Percentiles rank a stretch among this genome's conserved stretches.
Evolutionary conservation across 2,797 vertebrate species (phyloP).

Genomic region (Mus caroli): DNA sequence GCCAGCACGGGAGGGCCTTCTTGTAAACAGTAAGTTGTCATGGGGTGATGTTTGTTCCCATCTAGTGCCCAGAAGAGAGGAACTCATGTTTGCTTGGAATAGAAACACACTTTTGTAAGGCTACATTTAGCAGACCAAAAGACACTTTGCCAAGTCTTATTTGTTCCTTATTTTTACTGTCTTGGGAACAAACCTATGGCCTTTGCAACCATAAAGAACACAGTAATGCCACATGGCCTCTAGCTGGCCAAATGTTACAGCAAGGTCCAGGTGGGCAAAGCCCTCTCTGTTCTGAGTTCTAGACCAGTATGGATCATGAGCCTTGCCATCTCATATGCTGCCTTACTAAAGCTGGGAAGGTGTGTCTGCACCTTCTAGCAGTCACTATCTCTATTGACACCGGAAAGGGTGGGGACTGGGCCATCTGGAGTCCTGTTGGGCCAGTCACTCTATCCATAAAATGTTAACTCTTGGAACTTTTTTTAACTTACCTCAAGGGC

Average conservation of each 20-base stretch:
- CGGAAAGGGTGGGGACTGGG: neutral
- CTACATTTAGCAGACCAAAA: neutral
- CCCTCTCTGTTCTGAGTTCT: neutral
- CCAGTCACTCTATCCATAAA: neutral
- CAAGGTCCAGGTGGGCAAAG: neutral
- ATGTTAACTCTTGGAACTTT: neutral
- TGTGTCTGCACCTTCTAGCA: neutral
- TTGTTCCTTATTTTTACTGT: neutral
- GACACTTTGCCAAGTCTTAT: neutral
- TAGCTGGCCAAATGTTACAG: conserved; percentile 65
- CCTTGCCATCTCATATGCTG: neutral
- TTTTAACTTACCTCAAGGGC: neutral
- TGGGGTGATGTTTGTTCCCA: fast-evolving
- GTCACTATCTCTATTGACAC: neutral
- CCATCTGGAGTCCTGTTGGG: neutral
- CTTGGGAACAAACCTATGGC: neutral
- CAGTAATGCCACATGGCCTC: neutral
- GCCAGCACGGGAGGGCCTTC: neutral
- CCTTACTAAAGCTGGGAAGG: neutral
- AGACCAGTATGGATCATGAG: neutral
- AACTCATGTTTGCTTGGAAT: neutral
- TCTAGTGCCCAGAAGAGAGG: neutral
- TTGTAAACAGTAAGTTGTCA: neutral
- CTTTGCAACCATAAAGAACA: neutral
- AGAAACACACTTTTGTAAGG: neutral